Conservation (phyloP, 2,113 vertebrate species). For the Bungarus multicinctus region DNA sequence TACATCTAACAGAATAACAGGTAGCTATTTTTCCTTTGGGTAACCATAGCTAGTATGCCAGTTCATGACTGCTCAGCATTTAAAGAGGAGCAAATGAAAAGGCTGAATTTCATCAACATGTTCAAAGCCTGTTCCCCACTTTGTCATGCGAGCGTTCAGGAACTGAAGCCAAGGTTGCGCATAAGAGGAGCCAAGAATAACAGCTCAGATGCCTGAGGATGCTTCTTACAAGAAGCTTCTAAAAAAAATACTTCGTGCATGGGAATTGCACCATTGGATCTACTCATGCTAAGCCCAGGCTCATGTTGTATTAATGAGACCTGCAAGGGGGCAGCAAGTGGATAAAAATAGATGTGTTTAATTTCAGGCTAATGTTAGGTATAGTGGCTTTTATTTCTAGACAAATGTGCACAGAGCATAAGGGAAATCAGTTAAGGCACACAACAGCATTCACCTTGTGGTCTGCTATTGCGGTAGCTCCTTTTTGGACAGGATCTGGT, state of each 20-base stretch:
- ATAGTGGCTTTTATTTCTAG: neutral
- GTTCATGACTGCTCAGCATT: neutral
- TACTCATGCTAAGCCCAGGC: neutral
- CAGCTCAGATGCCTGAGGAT: neutral
- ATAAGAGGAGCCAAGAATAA: neutral
- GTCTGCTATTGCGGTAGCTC: neutral
- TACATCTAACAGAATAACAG: slow-evolving; percentile 15
- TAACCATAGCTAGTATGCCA: neutral
- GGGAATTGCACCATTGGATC: neutral
- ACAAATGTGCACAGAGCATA: neutral
- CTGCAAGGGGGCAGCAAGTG: neutral
- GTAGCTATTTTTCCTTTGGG: slow-evolving; percentile 9
- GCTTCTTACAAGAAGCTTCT: neutral
- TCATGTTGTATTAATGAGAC: neutral
- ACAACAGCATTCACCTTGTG: neutral
- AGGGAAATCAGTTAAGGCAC: neutral
- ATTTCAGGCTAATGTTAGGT: neutral
- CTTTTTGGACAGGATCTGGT: neutral
- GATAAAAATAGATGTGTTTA: neutral
- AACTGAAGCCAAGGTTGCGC: neutral
- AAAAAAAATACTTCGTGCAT: neutral
- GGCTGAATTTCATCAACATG: neutral
- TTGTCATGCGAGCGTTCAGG: neutral
- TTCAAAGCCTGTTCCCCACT: neutral
- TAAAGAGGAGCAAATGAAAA: neutral